Percentiles rank a stretch among this genome's conserved stretches.
Evolutionary conservation across 1,140 invertebrate genomes (phyloP).

Genomic region (Hypsibius dujardini): DNA sequence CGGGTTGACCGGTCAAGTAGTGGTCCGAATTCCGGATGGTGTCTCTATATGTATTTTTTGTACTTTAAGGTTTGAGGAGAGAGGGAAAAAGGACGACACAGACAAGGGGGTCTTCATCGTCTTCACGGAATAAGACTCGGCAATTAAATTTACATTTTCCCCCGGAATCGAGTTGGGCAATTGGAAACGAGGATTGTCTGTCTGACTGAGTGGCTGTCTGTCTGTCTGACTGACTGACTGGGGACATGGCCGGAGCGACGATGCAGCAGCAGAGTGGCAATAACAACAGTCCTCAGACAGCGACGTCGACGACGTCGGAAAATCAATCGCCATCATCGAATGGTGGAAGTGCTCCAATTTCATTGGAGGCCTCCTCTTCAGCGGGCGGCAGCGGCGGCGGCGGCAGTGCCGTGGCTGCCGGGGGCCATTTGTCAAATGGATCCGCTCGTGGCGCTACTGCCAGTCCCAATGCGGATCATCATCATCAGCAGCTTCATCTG

Average conservation of each 20-base stretch:
- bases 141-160: no score
- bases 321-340: slow-evolving; percentile 10
- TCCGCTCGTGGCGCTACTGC: neutral
- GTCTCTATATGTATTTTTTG: no score
- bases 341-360: slow-evolving; percentile 12
- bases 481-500: slow-evolving; percentile 2
- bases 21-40: no score
- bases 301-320: neutral
- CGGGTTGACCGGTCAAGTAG: no score
- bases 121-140: no score
- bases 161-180: neutral
- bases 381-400: neutral
- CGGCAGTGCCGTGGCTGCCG: neutral
- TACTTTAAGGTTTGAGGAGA: no score
- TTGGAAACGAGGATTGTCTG: neutral
- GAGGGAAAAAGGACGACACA: no score
- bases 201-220: neutral
- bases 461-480: slow-evolving; percentile 16
- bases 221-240: neutral
- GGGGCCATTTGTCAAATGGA: slow-evolving; percentile 15
- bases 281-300: neutral
- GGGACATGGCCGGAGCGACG: neutral
- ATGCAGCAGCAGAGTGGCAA: neutral
- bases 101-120: no score
- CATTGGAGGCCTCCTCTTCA: neutral